Evolutionary conservation across 2,888 invertebrate species (phyloP), one percentile per base, ranked within the genome.

Genomic region (Mythimna albipuncta): DNA sequence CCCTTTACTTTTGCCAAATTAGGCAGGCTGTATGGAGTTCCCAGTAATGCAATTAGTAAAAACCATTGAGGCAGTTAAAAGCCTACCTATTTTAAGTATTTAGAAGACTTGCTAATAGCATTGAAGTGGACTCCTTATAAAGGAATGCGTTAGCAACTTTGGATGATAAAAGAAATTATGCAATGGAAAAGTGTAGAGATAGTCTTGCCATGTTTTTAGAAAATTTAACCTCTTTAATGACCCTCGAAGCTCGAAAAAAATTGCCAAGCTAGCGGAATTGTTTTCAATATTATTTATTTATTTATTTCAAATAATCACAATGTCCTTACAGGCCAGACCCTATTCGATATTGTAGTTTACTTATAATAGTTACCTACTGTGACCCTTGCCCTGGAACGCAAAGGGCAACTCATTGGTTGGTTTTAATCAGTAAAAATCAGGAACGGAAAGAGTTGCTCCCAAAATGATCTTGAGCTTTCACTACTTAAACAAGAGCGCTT

Each of bases 1-100:
- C 67, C 72, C 71, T 69, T 84, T 74, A 71, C 75, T 35, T 41
- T n/a, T 52, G 66, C 86, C 85, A 85, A 86, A 86, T 80, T 82
- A 77, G 85, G 86, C 13, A 64, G 47, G 63, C 58, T 71, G 81
- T 80, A 84, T 75, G 80, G 57, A 55, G 10, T 70, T 77, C 58
- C 35, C 55, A 70, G 72, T 72, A 77, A 76, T 63, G 58, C 75
- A 77, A 80, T 79, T 79, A 84, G 83, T 66, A 64, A 38, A 11
- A 38, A n/a, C n/a, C 55, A 63, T 64, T 61, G 26, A 69, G 4
- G 32, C 21, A 38, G 41, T 74, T 71, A 54, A 77, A 79, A 74
- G 77, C 72, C 63, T 76, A 26, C 21, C 54, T 62, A 50, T 69
- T 65, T 73, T 54, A 55, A 71, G 62, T 68, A 52, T 62, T 75